Evolutionary conservation across 2,113 vertebrate genomes (phyloP).

Genomic region (Marmota monax): DNA sequence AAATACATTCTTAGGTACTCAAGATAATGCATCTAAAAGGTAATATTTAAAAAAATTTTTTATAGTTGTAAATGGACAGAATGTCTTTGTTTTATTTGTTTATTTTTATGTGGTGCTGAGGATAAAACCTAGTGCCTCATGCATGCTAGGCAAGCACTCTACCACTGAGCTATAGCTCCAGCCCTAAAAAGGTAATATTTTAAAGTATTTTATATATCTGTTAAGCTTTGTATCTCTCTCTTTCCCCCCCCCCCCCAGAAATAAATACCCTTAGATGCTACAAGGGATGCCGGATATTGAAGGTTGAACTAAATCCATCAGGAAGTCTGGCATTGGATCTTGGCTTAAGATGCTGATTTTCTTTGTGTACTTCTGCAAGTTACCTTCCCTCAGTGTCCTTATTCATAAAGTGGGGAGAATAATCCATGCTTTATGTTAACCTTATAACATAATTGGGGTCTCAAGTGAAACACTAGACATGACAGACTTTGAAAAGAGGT

Average conservation of each 20-base stretch:
- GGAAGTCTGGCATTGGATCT: slow-evolving; percentile 42
- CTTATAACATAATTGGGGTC: not conserved
- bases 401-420: not conserved
- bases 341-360: slow-evolving; percentile 39
- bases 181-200: not conserved
- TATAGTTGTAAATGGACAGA: too few relatives aligned
- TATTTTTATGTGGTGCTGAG: too few relatives aligned
- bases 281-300: not conserved
- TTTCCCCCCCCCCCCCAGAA: not conserved
- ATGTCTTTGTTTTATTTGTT: too few relatives aligned
- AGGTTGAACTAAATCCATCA: slow-evolving; percentile 35
- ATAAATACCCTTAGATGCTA: slow-evolving; percentile 27
- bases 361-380: slow-evolving; percentile 41
- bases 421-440: slow-evolving; percentile 21
- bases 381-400: slow-evolving; percentile 23
- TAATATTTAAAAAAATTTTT: slow-evolving; percentile 4
- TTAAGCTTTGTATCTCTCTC: not conserved
- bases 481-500: not conserved
- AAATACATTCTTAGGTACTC: not conserved
- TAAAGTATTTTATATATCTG: slow-evolving; percentile 1
- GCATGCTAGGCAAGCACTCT: too few relatives aligned
- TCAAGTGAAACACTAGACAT: not conserved
- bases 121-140: too few relatives aligned
- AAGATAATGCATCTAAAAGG: slow-evolving; percentile 28
- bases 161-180: too few relatives aligned